Evolutionary conservation across 2,888 invertebrate species (phyloP), one percentile per base, ranked within the genome.

Genomic region (Callimorpha dominula): DNA sequence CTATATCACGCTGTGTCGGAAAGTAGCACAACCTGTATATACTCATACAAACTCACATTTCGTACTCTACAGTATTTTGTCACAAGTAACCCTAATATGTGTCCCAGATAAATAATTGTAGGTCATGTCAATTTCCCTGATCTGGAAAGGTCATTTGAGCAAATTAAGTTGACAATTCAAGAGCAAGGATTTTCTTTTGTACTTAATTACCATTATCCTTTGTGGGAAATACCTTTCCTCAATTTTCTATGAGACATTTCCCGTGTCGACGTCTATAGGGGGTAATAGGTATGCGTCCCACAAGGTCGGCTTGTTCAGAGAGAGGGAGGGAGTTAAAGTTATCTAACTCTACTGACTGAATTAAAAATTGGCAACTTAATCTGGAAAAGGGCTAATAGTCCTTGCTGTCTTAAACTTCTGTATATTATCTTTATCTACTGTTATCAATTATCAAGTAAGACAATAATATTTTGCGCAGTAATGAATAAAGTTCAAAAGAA

Each of bases 271-370:
- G 68, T 68, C 72, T 79, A 76, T 75, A 82, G 77, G 82, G 85
- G 82, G 81, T 83, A 85, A 86, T 80, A 73, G 77, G 82, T 83
- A 85, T 86, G 85, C 79, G 79, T 74, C 71, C 68, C 78, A 84
- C 88, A 89, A 91, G 87, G 88, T 87, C 87, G 86, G 75, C 80
- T 73, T 74, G 75, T 74, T 76, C 64, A 80, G 70, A 74, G 73
- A 79, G 72, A 72, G 76, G 77, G 72, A 72, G 76, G 77, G 71
- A 81, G 73, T n/a, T n/a, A n/a, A n/a, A 11, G 65, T 73, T 70
- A 65, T 63, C 43, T 42, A 60, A 46, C 31, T 11, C 8, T 50
- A 52, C 20, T 17, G 52, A 43, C 42, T 0, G 15, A 50, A 7
- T 20, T n/a, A 49, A 57, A 65, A 43, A 60, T 20, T 54, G 11